phyloP scores from a whole-genome alignment of 2,797 vertebrate species.

The Diplodus puntazzo region DNA sequence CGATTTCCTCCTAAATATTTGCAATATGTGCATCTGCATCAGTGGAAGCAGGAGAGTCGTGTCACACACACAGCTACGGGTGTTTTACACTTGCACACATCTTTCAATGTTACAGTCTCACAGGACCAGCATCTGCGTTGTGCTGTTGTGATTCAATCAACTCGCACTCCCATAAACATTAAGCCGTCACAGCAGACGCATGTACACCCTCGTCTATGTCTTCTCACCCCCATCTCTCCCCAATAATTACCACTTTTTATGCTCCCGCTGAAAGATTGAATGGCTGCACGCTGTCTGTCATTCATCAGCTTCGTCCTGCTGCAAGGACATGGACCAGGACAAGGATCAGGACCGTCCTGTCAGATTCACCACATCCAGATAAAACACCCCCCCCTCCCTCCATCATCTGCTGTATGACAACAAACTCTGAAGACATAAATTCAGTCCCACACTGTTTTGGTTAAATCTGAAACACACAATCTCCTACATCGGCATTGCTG shows the following conservation, averaged over 20 bases:
- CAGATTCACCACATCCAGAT: constrained; percentile 4
- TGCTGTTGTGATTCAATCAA: constrained; percentile 7
- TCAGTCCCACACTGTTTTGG: not conserved
- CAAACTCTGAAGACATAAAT: constrained; percentile 49
- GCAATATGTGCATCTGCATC: not conserved
- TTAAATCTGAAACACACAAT: not conserved
- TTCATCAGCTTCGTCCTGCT: constrained; percentile 58
- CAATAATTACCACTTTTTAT: constrained; percentile 43
- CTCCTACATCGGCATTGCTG: not conserved
- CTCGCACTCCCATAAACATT: not conserved
- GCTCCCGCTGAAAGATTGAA: constrained; percentile 41
- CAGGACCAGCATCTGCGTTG: constrained; percentile 16
- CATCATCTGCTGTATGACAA: constrained; percentile 39
- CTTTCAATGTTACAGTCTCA: not conserved
- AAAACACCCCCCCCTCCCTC: not conserved
- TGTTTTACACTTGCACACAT: constrained; percentile 2
- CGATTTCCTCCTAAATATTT: not conserved
- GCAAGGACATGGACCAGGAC: constrained; percentile 67
- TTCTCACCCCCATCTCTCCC: not conserved
- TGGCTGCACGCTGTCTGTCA: constrained; percentile 36
- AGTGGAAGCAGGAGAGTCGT: not conserved
- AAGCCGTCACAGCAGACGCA: constrained; percentile 5
- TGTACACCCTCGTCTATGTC: not conserved
- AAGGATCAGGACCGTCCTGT: constrained; percentile 51
- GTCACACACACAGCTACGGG: not conserved